Percentiles rank a stretch among this genome's conserved stretches.
These are phyloP conservation scores for Tympanuchus pallidicinctus DNA, from an alignment of 2,113 vertebrate species.

Conservation along the genomic window DNA sequence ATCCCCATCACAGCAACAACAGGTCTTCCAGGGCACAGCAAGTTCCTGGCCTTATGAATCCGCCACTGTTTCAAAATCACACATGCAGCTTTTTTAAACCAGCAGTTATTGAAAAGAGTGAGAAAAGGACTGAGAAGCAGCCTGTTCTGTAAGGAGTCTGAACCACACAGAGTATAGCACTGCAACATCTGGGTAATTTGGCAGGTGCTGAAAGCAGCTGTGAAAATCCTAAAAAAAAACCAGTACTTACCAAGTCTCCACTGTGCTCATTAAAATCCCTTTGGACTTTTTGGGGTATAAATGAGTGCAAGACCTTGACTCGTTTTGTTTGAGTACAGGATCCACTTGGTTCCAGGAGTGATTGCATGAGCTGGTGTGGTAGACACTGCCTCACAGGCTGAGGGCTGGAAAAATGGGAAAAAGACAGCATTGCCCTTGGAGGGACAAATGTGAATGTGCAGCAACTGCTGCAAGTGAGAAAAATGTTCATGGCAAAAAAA, in stretches of 20 bases:
- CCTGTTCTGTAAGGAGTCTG: not conserved
- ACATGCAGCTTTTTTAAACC: not conserved
- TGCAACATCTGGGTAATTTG: not conserved
- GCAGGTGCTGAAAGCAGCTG: not conserved
- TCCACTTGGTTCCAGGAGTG: not conserved
- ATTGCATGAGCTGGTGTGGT: not conserved
- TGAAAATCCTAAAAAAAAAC: not conserved
- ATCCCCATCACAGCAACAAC: accelerated
- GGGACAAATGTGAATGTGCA: not conserved
- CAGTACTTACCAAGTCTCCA: not conserved
- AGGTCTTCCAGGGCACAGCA: not conserved
- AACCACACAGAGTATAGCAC: not conserved
- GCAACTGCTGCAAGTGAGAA: not conserved
- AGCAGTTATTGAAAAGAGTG: not conserved
- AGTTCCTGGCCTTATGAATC: not conserved
- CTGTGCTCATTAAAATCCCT: not conserved
- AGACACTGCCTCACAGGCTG: accelerated
- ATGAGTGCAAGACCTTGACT: not conserved
- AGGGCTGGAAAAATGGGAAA: not conserved
- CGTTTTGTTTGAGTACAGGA: not conserved
- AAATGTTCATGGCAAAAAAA: not conserved
- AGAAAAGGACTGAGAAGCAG: not conserved
- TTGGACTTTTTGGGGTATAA: not conserved
- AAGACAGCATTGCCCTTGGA: not conserved
- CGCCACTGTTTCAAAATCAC: not conserved